phyloP scores from a whole-genome alignment of 2,888 invertebrate genomes.

The Drosophila koepferae region DNA sequence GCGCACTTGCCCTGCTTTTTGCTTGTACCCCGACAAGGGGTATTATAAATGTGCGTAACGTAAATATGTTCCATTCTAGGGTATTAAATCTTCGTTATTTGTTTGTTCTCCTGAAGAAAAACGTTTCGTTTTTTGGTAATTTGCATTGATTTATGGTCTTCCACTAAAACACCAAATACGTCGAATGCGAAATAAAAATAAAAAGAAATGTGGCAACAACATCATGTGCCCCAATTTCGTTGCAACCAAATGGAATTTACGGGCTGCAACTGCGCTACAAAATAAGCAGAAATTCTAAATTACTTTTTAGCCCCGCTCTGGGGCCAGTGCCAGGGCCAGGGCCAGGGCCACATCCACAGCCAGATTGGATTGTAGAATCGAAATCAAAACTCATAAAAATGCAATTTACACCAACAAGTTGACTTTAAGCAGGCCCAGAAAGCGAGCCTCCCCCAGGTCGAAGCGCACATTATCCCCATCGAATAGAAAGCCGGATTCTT shows the following conservation, averaged over 20 bases:
- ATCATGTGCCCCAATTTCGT: constrained; percentile 46
- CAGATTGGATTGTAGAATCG: constrained; percentile 54
- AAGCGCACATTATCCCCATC: constrained; percentile 33
- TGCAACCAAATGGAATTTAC: constrained; percentile 42
- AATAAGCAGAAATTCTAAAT: constrained; percentile 63
- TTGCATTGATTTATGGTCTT: constrained; percentile 66
- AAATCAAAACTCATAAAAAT: constrained; percentile 78
- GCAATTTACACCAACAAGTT: constrained; percentile 71
- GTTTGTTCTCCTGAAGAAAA: background rate
- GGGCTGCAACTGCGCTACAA: constrained; percentile 46
- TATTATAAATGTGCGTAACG: background rate
- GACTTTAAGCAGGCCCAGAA: constrained; percentile 45
- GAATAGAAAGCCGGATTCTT: constrained; percentile 16
- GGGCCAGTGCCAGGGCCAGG: constrained; percentile 5
- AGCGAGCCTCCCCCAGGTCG: constrained; percentile 7
- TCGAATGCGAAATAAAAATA: constrained; percentile 26
- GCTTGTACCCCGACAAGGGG: background rate
- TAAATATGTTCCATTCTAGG: background rate
- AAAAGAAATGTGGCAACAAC: constrained; percentile 27
- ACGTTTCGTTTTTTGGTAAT: constrained; percentile 11
- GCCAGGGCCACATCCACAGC: constrained; percentile 12
- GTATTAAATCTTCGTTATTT: constrained; percentile 7
- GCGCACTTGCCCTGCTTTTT: constrained; percentile 16
- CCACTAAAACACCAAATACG: constrained; percentile 49
- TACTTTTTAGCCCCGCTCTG: constrained; percentile 50